phyloP scores from a whole-genome alignment of 2,113 vertebrate species.

The Python bivittatus region DNA sequence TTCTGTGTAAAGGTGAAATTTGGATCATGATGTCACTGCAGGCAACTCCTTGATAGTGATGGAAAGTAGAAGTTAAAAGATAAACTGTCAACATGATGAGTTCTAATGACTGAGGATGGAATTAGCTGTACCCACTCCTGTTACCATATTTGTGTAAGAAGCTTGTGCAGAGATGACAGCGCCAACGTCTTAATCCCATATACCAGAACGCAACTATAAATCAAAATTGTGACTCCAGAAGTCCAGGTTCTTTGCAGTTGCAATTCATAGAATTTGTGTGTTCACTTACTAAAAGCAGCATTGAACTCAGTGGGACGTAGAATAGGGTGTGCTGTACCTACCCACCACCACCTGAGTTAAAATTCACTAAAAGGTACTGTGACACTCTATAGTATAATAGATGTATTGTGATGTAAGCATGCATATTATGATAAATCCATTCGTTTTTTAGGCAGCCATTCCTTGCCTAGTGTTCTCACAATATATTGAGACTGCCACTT shows the following conservation, averaged over 20 bases:
- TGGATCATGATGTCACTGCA: background rate
- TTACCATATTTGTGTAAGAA: slow-evolving; percentile 51
- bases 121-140: slow-evolving; percentile 56
- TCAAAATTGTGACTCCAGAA: slow-evolving; percentile 20
- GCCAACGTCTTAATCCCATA: slow-evolving; percentile 41
- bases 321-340: background rate
- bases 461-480: background rate
- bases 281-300: background rate
- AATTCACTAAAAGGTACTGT: background rate
- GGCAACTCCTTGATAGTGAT: slow-evolving; percentile 49
- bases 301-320: background rate
- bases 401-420: background rate
- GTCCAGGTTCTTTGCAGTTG: background rate
- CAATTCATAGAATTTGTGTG: background rate
- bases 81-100: slow-evolving; percentile 53
- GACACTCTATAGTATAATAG: background rate
- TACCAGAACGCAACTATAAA: slow-evolving; percentile 45
- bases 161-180: slow-evolving; percentile 51
- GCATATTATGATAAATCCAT: background rate
- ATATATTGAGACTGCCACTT: background rate
- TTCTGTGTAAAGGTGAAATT: background rate
- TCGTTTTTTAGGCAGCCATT: background rate
- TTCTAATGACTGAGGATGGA: slow-evolving; percentile 54
- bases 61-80: slow-evolving; percentile 65
- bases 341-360: background rate